Conservation (phyloP, 2,888 invertebrate genomes). For the Alsophila aescularia region DNA sequence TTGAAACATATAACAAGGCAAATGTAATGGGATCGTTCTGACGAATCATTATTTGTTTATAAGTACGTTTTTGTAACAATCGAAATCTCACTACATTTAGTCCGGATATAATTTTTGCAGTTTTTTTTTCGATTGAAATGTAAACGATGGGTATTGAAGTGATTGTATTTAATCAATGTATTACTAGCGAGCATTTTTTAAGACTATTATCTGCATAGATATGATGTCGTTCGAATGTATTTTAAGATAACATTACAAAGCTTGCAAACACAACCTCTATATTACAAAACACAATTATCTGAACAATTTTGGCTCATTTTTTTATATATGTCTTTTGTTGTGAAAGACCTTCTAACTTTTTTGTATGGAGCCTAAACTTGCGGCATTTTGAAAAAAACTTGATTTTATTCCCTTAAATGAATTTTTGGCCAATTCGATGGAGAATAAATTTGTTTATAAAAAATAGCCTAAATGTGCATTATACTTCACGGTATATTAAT, state of each 20-base stretch:
- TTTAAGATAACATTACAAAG: background rate
- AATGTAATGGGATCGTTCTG: slow-evolving; percentile 49
- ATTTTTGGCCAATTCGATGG: too few relatives aligned
- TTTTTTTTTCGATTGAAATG: slow-evolving; percentile 11
- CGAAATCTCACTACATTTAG: slow-evolving; percentile 55
- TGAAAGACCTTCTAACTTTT: too few relatives aligned
- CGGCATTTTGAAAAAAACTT: too few relatives aligned
- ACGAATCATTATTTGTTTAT: slow-evolving; percentile 41
- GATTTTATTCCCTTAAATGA: too few relatives aligned
- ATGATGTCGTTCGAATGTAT: slow-evolving; percentile 3
- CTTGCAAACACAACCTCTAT: background rate
- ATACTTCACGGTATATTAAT: too few relatives aligned
- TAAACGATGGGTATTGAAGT: slow-evolving; percentile 22
- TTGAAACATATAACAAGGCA: slow-evolving; percentile 42
- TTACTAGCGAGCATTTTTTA: slow-evolving; percentile 8
- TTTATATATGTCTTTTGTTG: slow-evolving; percentile 2
- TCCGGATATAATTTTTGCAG: slow-evolving; percentile 18
- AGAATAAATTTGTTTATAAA: too few relatives aligned
- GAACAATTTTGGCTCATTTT: background rate
- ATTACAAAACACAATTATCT: background rate
- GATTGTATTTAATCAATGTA: slow-evolving; percentile 26
- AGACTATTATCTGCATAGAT: background rate
- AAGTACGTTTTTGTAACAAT: slow-evolving; percentile 42
- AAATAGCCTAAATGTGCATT: too few relatives aligned
- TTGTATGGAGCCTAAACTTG: too few relatives aligned